Evolutionary conservation across 2,888 invertebrate genomes (phyloP).

Genomic region (Philopedon plagiatum): DNA sequence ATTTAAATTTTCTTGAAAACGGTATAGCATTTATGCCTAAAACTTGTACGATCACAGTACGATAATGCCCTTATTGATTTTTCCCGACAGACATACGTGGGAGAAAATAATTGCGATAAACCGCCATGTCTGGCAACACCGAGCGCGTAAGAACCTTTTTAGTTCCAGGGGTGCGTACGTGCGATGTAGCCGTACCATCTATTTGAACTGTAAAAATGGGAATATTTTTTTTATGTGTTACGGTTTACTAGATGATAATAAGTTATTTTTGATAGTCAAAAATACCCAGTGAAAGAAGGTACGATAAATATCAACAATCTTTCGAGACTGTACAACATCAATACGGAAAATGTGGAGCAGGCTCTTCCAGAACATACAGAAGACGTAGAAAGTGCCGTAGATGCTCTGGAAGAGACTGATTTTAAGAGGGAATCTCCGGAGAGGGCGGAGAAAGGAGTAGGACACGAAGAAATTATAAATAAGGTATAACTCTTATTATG

Average conservation of each 20-base stretch:
- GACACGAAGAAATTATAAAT: conserved; percentile 53
- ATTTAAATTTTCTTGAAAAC: too few relatives aligned
- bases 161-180: too few relatives aligned
- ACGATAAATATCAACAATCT: conserved; percentile 58
- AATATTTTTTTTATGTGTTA: background rate
- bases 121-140: too few relatives aligned
- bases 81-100: too few relatives aligned
- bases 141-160: too few relatives aligned
- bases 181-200: too few relatives aligned
- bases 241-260: background rate
- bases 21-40: too few relatives aligned
- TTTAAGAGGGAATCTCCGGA: conserved; percentile 38
- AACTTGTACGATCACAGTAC: too few relatives aligned
- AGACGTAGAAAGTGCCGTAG: conserved; percentile 65
- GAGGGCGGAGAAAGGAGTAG: conserved; percentile 28
- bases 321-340: conserved; percentile 63
- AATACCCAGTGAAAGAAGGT: conserved; percentile 55
- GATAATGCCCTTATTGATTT: too few relatives aligned
- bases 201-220: background rate
- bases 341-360: conserved; percentile 61
- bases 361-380: conserved; percentile 58
- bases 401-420: conserved; percentile 63
- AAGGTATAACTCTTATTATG: conserved; percentile 25
- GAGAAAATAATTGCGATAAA: too few relatives aligned
- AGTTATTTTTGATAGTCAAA: conserved; percentile 3